Base-by-base conservation (phyloP, 1,140 invertebrate genomes). In the Drosophila mojavensis region DNA sequence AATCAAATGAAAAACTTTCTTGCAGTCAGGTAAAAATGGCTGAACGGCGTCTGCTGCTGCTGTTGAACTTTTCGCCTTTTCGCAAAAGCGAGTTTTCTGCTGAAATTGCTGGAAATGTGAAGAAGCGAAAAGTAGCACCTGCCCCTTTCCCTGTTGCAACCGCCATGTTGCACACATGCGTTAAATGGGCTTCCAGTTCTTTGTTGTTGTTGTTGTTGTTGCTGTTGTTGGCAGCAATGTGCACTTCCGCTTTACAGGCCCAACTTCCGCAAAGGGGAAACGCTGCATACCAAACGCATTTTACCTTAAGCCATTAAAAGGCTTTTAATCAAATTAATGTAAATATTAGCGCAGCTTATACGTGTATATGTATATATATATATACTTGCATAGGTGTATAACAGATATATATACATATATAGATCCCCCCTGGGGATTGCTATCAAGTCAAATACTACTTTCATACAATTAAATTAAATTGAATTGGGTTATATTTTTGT, bases 1-100 rank as follows among this genome's bases (percentile, higher is more conserved):
- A 89, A 88, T 88, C 84, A 88, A 88, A 88, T 88, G 84, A 83
- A 84, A 88, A 88, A 88, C 84, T 88, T 88, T 88, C 84, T 88
- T 80, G 80, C 84, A 88, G 84, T 78, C 84, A 88, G 84, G 84
- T 88, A 74, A 89, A 78, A 88, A 88, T 89, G 69, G 83, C 74
- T 77, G 77, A 78, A 80, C 83, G 81, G 79, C 72, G 86, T 79
- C 36, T 39, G 36, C 36, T 39, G 36, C 72, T 86, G 79, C 84
- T 83, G 81, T 89, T 88, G 84, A 88, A 89, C 84, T 88, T 88
- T 88, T 89, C 71, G 80, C 85, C 80, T 88, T 89, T 85, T 84
- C 66, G 74, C 66, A 33, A 61, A 60, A 67, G 55, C 64, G 81
- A 81, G 73, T 76, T 84, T 88, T 88, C 66, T 88, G 84, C 84